A percentile compares a stretch with the other conserved stretches of the same genome.
Conservation (phyloP, 2,113 vertebrate species). For the Puffinus mauretanicus region DNA sequence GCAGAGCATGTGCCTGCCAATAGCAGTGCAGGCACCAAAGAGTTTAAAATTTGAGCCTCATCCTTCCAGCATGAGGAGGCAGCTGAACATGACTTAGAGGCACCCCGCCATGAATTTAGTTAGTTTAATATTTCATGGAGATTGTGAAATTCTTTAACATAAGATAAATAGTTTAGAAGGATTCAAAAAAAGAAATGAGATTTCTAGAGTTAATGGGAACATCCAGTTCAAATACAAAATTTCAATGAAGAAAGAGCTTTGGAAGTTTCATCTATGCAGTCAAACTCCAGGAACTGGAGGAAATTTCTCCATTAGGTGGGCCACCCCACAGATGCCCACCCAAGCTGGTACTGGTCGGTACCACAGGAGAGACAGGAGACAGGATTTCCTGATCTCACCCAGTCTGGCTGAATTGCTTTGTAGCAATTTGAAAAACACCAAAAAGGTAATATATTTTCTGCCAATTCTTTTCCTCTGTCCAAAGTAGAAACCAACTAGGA, state of each 20-base stretch:
- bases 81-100: background rate
- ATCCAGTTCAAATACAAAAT: background rate
- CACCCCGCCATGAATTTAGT: background rate
- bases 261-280: background rate
- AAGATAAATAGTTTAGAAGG: background rate
- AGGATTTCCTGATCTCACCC: background rate
- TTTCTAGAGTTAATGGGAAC: background rate
- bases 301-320: background rate
- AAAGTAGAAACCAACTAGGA: constrained; percentile 39
- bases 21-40: background rate
- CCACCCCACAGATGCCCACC: background rate
- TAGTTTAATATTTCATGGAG: background rate
- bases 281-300: background rate
- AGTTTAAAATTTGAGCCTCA: background rate
- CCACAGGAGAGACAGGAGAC: background rate
- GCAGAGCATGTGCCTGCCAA: background rate
- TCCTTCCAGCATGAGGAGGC: background rate
- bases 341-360: background rate
- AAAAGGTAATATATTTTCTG: constrained; percentile 33
- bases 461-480: background rate
- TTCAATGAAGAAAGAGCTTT: background rate
- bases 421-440: background rate
- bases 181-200: background rate
- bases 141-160: background rate
- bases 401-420: background rate